phyloP scores from a whole-genome alignment of 2,797 vertebrate genomes.

The Microcaecilia unicolor region DNA sequence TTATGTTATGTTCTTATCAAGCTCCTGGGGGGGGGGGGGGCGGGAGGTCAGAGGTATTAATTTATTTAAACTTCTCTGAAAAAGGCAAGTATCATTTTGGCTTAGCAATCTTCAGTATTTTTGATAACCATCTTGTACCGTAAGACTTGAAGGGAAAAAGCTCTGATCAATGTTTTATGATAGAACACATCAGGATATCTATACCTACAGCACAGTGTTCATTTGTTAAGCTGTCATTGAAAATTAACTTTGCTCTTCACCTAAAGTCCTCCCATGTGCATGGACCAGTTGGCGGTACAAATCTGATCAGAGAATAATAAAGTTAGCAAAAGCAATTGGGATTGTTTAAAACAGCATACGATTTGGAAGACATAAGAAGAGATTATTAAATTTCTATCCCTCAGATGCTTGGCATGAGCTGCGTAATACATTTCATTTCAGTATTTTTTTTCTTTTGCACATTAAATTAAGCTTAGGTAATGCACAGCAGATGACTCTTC shows the following conservation, averaged over 20 bases:
- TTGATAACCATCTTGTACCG: slow-evolving; percentile 31
- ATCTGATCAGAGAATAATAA: slow-evolving; percentile 27
- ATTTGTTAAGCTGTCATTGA: slow-evolving; percentile 34
- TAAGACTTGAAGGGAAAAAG: slow-evolving; percentile 22
- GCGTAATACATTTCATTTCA: slow-evolving; percentile 21
- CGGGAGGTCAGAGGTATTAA: too few relatives aligned
- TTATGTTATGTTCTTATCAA: too few relatives aligned
- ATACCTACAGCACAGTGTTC: slow-evolving; percentile 23
- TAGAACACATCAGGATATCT: slow-evolving; percentile 26
- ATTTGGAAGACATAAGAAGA: slow-evolving; percentile 26
- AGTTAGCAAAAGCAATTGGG: slow-evolving; percentile 14
- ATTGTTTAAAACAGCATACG: slow-evolving; percentile 24
- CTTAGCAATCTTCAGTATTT: slow-evolving; percentile 20
- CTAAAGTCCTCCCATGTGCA: slow-evolving; percentile 14
- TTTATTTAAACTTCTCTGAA: too few relatives aligned
- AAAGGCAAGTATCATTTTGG: slow-evolving; percentile 1
- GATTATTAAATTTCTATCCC: slow-evolving; percentile 16
- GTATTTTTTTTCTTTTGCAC: slow-evolving; percentile 20
- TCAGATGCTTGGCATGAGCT: slow-evolving; percentile 16
- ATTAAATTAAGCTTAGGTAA: slow-evolving; percentile 32
- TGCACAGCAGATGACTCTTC: slow-evolving; percentile 19
- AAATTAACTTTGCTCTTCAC: slow-evolving; percentile 30
- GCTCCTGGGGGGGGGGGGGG: too few relatives aligned
- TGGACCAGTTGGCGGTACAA: slow-evolving; percentile 14
- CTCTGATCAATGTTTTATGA: slow-evolving; percentile 32